Evolutionary conservation across 1,140 invertebrate genomes (phyloP).

Genomic region (Drosophila micromelanica): DNA sequence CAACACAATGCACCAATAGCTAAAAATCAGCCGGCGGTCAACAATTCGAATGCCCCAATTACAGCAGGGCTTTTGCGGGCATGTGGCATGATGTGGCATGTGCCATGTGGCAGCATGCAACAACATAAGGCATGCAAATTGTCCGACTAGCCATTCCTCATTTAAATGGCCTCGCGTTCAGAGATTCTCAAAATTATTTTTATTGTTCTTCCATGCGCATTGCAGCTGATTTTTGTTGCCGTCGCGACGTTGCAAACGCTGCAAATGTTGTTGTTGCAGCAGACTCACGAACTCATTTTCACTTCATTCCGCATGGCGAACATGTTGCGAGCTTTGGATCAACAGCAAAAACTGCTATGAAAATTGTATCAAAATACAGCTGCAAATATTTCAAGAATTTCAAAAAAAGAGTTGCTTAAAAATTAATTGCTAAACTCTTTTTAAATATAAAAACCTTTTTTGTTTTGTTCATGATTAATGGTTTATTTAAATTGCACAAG

Average conservation of each 20-base stretch:
- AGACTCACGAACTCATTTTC: constrained; percentile 2
- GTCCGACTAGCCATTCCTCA: constrained; percentile 28
- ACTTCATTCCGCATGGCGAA: not conserved
- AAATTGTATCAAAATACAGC: not conserved
- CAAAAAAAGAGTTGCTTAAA: too few species aligned
- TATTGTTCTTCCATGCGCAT: constrained; percentile 2
- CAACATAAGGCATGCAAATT: constrained; percentile 25
- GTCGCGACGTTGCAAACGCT: not conserved
- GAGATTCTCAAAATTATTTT: constrained; percentile 10
- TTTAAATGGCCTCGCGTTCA: constrained; percentile 21
- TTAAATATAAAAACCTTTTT: too few species aligned
- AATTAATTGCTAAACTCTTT: too few species aligned
- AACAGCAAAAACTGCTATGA: constrained; percentile 4
- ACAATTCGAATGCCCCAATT: constrained; percentile 22
- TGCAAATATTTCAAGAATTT: not conserved
- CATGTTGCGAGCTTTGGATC: constrained; percentile 5
- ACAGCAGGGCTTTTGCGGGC: not conserved
- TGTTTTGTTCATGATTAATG: too few species aligned
- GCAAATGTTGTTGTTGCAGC: constrained; percentile 2
- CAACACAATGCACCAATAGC: constrained; percentile 27
- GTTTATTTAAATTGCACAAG: too few species aligned
- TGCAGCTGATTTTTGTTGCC: constrained; percentile 1
- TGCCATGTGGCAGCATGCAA: constrained; percentile 10
- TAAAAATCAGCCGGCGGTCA: constrained; percentile 45
- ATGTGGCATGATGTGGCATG: constrained; percentile 1